phyloP scores from a whole-genome alignment of 2,888 invertebrate species.

The Monopis laevigella region DNA sequence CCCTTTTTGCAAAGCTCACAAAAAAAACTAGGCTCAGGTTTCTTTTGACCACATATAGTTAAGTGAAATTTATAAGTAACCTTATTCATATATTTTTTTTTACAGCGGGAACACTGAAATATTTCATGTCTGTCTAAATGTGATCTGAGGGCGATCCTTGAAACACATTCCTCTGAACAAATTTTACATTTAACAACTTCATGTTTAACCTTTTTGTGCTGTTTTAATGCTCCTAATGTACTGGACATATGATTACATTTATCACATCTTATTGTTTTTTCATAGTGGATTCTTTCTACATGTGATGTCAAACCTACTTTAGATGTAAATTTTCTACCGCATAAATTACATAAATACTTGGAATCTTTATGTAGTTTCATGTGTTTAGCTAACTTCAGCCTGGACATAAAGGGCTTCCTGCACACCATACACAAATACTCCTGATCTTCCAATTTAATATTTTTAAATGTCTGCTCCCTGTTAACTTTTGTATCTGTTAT shows the following conservation, averaged over 20 bases:
- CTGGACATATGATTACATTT: slow-evolving; percentile 24
- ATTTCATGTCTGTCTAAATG: slow-evolving; percentile 41
- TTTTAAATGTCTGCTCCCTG: too few species aligned
- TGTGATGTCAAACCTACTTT: slow-evolving; percentile 12
- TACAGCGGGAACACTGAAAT: slow-evolving; percentile 34
- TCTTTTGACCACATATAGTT: slow-evolving; percentile 34
- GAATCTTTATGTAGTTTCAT: slow-evolving; percentile 30
- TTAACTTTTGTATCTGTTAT: too few species aligned
- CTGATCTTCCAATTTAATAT: too few species aligned
- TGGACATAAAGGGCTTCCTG: slow-evolving; percentile 29
- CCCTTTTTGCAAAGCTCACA: slow-evolving; percentile 41
- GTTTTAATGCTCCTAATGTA: slow-evolving; percentile 33
- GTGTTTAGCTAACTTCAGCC: slow-evolving; percentile 29
- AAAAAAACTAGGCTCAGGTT: slow-evolving; percentile 29
- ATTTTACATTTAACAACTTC: slow-evolving; percentile 35
- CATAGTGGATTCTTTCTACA: slow-evolving; percentile 13
- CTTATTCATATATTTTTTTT: slow-evolving; percentile 34
- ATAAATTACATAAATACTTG: slow-evolving; percentile 31
- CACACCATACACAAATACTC: slow-evolving; percentile 34
- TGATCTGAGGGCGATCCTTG: slow-evolving; percentile 31
- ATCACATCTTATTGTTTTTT: slow-evolving; percentile 10
- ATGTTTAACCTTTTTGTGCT: slow-evolving; percentile 36
- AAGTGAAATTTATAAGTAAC: slow-evolving; percentile 34
- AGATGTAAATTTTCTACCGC: slow-evolving; percentile 35
- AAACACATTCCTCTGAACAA: slow-evolving; percentile 39